Base-by-base conservation (phyloP, 2,113 vertebrate genomes). In the Micromys minutus region DNA sequence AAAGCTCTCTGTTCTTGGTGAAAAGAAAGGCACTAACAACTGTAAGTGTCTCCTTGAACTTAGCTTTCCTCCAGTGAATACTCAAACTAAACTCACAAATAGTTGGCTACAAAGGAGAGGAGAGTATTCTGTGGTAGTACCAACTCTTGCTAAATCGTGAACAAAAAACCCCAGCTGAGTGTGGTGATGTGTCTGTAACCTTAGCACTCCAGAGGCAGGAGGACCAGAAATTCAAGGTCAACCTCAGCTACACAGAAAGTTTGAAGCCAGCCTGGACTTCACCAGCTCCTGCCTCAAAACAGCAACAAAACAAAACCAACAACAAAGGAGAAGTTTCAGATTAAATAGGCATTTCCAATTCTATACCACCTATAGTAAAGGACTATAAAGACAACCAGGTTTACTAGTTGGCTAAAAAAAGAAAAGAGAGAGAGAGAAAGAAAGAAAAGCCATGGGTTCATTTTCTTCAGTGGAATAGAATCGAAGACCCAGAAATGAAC, bases 1-100 rank as follows among this genome's bases (percentile, higher is more conserved):
- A 89, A 86, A 91, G 26, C 31, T 6, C 94, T 89, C 94, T 92
- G 6, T 67, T 77, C n/a, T 88, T 34, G 34, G 31, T 67, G 42
- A 31, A 29, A 57, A 61, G 39, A 87, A 57, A 42, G 29, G 29
- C 19, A 42, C 50, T 61, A 86, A 63, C 29, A 79, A 65, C 52
- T 85, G 3, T n/a, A 42, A 24, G 55, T 65, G 45, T 91, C 91
- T 94, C 89, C 61, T 79, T 29, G 5, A 57, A 55, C 8, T 95
- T 86, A 80, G 5, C 47, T 63, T 96, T 86, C 79, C 13, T 88
- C 65, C 71, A 96, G 22, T 42, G 34, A 8, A 13, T 71, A 5
- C 42, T 87, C 65, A 95, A 91, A 83, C 24, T 84, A 96, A 83
- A 42, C 88, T 96, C 11, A 90, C 45, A 94, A 90, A 67, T 71